Evolutionary conservation across 1,140 invertebrate species (phyloP).

Genomic region (Lepidurus couesii): DNA sequence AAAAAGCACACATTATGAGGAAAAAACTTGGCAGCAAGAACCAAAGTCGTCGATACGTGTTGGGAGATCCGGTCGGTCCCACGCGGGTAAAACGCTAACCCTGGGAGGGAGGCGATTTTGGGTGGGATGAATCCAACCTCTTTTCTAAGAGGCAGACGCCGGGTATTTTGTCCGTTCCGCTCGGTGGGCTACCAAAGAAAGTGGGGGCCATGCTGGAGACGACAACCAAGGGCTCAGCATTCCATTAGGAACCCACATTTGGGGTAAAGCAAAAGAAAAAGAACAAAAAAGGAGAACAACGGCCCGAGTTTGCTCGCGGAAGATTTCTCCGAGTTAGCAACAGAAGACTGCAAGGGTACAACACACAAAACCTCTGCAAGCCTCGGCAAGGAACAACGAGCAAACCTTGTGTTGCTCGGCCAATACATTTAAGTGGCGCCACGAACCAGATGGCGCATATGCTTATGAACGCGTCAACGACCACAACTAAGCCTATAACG

Average conservation of each 20-base stretch:
- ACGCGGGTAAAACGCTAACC: neutral
- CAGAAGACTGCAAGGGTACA: neutral
- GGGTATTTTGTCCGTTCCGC: conserved; percentile 16
- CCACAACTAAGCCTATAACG: neutral
- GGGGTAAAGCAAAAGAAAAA: neutral
- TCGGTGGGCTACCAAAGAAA: conserved; percentile 2
- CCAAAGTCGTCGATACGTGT: conserved; percentile 14
- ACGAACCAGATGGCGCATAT: conserved; percentile 4
- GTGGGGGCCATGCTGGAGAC: conserved; percentile 13
- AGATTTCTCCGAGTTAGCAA: neutral
- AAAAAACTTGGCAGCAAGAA: conserved; percentile 4
- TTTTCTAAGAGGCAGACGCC: conserved; percentile 1
- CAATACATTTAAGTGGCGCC: neutral
- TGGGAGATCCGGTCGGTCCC: neutral
- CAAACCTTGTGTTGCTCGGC: neutral
- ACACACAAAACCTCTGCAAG: neutral
- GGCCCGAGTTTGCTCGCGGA: neutral
- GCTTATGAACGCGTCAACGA: neutral
- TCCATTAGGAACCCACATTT: conserved; percentile 4
- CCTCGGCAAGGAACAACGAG: neutral
- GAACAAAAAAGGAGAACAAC: neutral
- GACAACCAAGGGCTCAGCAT: conserved; percentile 17
- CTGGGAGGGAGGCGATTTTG: neutral
- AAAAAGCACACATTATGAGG: conserved; percentile 4
- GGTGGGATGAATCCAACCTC: neutral